phyloP scores from a whole-genome alignment of 2,113 vertebrate genomes.

The Chloropsis hardwickii region DNA sequence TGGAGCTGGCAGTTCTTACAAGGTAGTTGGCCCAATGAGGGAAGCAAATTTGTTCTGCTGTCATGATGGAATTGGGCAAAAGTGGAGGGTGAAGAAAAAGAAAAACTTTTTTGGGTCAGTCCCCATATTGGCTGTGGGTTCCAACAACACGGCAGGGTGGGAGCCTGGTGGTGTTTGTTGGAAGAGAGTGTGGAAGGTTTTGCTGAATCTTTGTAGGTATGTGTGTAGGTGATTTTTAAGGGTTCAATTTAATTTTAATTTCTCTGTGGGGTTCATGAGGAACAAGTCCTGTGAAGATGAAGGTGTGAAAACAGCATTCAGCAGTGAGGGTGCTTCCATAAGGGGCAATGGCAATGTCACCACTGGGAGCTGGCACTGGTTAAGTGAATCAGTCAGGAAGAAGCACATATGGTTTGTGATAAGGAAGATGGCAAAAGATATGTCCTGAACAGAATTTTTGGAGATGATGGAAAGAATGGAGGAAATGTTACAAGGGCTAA shows the following conservation, averaged over 20 bases:
- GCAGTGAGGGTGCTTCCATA: no score
- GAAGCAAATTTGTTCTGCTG: not conserved
- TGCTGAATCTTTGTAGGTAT: not conserved
- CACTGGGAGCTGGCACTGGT: not conserved
- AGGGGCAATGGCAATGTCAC: not conserved
- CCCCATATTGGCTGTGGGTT: not conserved
- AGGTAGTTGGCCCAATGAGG: fast-evolving
- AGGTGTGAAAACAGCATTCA: not conserved
- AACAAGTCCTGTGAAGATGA: not conserved
- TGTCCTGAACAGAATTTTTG: not conserved
- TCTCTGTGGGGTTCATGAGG: not conserved
- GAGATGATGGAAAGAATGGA: not conserved
- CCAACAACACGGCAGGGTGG: fast-evolving
- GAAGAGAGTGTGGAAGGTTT: not conserved
- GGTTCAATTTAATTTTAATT: not conserved
- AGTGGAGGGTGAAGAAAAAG: not conserved
- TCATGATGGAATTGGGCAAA: not conserved
- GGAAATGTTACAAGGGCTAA: not conserved
- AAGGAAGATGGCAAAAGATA: not conserved
- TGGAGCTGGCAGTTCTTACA: not conserved
- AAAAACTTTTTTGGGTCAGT: not conserved
- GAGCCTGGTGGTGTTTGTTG: not conserved
- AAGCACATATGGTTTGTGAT: fast-evolving
- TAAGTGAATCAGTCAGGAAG: not conserved
- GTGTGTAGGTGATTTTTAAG: not conserved